phyloP scores from a whole-genome alignment of 2,797 vertebrate species.

The Lemur catta region DNA sequence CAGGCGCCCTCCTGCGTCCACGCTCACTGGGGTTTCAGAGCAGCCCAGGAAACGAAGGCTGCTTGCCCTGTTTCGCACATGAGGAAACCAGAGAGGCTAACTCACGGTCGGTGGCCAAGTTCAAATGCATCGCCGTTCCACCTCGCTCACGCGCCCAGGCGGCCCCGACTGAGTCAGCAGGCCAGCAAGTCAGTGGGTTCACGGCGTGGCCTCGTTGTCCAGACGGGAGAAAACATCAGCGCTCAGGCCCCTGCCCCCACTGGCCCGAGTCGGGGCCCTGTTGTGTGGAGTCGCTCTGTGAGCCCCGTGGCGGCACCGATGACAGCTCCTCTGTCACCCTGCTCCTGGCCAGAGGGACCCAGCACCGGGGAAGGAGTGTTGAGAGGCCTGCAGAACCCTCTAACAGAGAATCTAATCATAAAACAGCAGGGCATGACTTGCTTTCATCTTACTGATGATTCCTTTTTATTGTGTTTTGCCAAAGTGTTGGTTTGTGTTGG shows the following conservation, averaged over 20 bases:
- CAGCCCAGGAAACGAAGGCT: background rate
- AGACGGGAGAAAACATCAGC: background rate
- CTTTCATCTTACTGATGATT: background rate
- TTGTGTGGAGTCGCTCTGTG: background rate
- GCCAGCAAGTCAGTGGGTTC: background rate
- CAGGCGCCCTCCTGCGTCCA: background rate
- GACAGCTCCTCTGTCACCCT: background rate
- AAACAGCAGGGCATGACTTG: background rate
- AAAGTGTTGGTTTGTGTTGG: background rate
- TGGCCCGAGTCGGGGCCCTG: rapidly evolving
- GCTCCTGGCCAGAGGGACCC: background rate
- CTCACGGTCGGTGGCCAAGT: background rate
- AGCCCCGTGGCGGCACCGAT: rapidly evolving
- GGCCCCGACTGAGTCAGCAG: background rate
- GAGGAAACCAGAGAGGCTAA: background rate
- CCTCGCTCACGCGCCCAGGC: background rate
- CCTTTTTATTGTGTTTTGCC: background rate
- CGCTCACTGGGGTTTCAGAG: background rate
- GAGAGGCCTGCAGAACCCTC: background rate
- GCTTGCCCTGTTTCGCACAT: rapidly evolving
- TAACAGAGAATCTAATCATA: background rate
- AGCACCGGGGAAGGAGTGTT: background rate
- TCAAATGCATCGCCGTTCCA: background rate
- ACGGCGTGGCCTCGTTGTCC: background rate
- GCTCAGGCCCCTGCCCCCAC: background rate